phyloP scores from a whole-genome alignment of 2,888 invertebrate species.

The Sussaba pulchella region DNA sequence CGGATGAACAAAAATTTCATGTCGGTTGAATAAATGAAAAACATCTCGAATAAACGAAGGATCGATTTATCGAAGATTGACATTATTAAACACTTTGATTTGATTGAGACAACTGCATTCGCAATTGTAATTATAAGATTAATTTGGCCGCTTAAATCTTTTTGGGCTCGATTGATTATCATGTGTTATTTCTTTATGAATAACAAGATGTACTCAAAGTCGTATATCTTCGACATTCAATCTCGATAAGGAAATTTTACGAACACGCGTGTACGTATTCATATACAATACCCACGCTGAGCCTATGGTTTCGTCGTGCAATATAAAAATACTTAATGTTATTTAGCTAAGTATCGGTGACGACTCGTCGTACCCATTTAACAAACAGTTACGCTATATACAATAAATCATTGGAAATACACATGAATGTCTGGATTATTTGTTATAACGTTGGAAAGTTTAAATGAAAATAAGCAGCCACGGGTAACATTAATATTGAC shows the following conservation, averaged over 20 bases:
- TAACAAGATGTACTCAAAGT: conserved; percentile 10
- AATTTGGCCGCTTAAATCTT: too few relatives aligned
- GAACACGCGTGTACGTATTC: conserved; percentile 20
- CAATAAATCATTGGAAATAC: conserved; percentile 56
- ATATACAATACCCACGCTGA: conserved; percentile 6
- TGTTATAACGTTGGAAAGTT: not conserved
- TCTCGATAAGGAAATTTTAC: conserved; percentile 1
- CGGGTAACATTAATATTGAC: too few relatives aligned
- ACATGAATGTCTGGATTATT: not conserved
- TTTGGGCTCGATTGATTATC: conserved; percentile 34
- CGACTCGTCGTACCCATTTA: conserved; percentile 36
- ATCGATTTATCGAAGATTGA: too few relatives aligned
- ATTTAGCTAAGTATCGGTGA: conserved; percentile 40
- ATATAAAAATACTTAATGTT: conserved; percentile 41
- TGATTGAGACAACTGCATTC: too few relatives aligned
- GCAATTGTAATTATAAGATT: too few relatives aligned
- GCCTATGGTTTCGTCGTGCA: conserved; percentile 49
- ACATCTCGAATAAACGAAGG: too few relatives aligned
- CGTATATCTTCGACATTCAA: not conserved
- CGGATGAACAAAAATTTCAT: too few relatives aligned
- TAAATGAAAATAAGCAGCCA: too few relatives aligned
- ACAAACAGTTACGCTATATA: conserved; percentile 43
- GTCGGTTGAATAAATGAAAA: too few relatives aligned
- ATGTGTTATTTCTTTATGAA: conserved; percentile 42
- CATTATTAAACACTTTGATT: too few relatives aligned